Evolutionary conservation across 2,113 vertebrate species (phyloP), one percentile per base, ranked within the genome.

Genomic region (Crypturellus undulatus): DNA sequence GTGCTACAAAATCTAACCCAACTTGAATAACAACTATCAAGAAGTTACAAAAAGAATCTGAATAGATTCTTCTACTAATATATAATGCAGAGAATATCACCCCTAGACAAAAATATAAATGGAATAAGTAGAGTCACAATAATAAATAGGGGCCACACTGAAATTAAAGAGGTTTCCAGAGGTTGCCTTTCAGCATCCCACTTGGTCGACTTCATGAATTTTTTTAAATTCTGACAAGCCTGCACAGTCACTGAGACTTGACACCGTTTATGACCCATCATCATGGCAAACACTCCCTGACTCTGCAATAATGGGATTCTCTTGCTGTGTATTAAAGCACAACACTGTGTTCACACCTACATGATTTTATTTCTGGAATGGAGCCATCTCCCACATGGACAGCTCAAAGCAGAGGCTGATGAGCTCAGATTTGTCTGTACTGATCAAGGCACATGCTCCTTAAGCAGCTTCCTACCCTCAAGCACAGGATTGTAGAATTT

Each of bases 31-130:
- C 15, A 60, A 21, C 19, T 38, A 17, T 25, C 30, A 67, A 49
- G 45, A 75, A 75, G 32, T 15, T 26, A 63, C 65, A 75, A 18
- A 58, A 65, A 59, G 5, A 79, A 69, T 71, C 65, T 89, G 42
- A 68, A 22, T 9, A 12, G 0, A 0, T 6, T 79, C 14, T 10
- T 0, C 1, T 28, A 63, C 43, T 28, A 64, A 49, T 38, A 47
- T 63, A 3, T 47, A 13, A 16, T 5, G 9, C 0, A 47, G 14
- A 62, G 28, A 38, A 12, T 65, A 38, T 4, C 67, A 93, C 67
- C 15, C n/a, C 0, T 19, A 82, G 45, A 51, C 2, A 71, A 25
- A 71, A 78, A 42, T 18, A 17, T 2, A 17, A 43, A 26, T 6
- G 7, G 49, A 70, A 45, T 36, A 40, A 75, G 56, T 20, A 43